Evolutionary conservation across 2,888 invertebrate genomes (phyloP), one percentile per base, ranked within the genome.

Genomic region (Scelioninae gen. 1): DNA sequence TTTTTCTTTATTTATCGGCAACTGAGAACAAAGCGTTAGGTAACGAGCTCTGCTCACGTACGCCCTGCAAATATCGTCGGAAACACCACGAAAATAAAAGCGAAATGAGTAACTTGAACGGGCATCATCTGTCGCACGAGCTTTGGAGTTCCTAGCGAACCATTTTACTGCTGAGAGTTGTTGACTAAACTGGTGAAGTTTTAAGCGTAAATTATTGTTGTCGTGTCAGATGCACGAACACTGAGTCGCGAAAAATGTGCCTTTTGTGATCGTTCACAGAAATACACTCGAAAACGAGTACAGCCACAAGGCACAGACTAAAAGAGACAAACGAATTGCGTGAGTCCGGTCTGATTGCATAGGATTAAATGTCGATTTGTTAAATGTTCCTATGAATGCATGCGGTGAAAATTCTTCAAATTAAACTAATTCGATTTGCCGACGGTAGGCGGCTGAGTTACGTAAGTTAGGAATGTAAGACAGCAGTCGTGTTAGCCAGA

Each of bases 151-250:
- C 88, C 89, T 89, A 89, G 88, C 90, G 88, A 89, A 88, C 86
- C 86, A 89, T 91, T 91, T 92, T 91, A 91, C 87, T 88, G 89
- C 88, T 90, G 87, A 90, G 88, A 88, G 88, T 90, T 88, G 88
- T 89, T 89, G 89, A 89, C 88, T 88, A 88, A 89, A 88, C 87
- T 89, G 88, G 88, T 86, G 85, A 87, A 88, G 88, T 89, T 89
- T 90, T 89, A 89, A 88, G 89, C 88, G 86, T 91, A 89, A 88
- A 90, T 90, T 90, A 90, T 90, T 90, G 79, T 88, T 86, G 77
- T 87, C 85, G 81, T 63, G 82, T 82, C 71, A 60, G 34, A 84
- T 13, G 49, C 15, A 72, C 34, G n/a, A 5, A 83, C 69, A 51
- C 71, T 76, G 69, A 81, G 81, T 85, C 85, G 80, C 85, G 84